A percentile compares a stretch with the other conserved stretches of the same genome.
These are phyloP conservation scores for Lepidonotus clava DNA, from an alignment of 2,888 invertebrate genomes.

Conservation along the genomic window DNA sequence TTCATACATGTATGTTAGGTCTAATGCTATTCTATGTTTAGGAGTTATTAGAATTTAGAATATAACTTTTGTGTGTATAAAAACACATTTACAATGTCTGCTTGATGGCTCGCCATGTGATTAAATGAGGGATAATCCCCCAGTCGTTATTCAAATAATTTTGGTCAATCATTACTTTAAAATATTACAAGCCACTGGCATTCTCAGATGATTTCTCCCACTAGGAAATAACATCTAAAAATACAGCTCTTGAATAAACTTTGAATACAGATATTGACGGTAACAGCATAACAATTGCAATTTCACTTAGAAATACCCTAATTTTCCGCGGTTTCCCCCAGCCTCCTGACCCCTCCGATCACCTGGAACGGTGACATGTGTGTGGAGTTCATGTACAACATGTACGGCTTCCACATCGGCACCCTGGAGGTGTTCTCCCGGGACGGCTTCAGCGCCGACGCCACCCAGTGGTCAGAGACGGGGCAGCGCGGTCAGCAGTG, in stretches of 20 bases:
- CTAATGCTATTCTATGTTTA: too few relatives aligned
- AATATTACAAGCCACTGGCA: too few relatives aligned
- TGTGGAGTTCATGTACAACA: conserved; percentile 74
- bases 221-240: background rate
- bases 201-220: too few relatives aligned
- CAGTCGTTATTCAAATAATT: too few relatives aligned
- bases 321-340: background rate
- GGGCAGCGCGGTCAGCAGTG: conserved; percentile 74
- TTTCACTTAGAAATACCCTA: background rate
- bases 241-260: background rate
- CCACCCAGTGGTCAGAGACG: conserved; percentile 66
- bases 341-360: conserved; percentile 11
- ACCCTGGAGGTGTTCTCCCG: conserved; percentile 69
- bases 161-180: too few relatives aligned
- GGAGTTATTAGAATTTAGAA: too few relatives aligned
- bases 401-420: conserved; percentile 75
- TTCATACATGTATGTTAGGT: too few relatives aligned
- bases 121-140: too few relatives aligned
- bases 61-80: too few relatives aligned
- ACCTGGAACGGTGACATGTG: conserved; percentile 65
- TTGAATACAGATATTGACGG: background rate
- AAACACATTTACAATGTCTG: too few relatives aligned
- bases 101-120: too few relatives aligned
- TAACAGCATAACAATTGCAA: background rate
- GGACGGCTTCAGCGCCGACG: conserved; percentile 7